phyloP scores from a whole-genome alignment of 2,888 invertebrate species.

The Andrena praecox region DNA sequence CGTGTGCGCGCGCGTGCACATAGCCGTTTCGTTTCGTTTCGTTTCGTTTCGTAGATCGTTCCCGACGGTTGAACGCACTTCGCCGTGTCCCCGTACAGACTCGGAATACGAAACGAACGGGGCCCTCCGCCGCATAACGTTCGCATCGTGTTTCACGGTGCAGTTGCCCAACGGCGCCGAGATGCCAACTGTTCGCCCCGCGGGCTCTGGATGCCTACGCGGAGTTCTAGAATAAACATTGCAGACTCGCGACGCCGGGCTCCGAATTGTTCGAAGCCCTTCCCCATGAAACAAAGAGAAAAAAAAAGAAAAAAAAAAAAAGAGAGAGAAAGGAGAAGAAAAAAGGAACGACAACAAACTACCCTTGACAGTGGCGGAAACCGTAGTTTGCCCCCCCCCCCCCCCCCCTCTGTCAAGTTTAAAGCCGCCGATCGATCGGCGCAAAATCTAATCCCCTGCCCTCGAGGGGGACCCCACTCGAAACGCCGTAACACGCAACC shows the following conservation, averaged over 20 bases:
- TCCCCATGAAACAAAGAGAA: background rate
- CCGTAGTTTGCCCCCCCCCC: conserved; percentile 44
- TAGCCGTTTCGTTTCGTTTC: background rate
- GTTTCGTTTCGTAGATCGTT: background rate
- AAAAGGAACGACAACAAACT: conserved; percentile 7
- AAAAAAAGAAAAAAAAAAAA: background rate
- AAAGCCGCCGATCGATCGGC: conserved; percentile 58
- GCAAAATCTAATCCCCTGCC: conserved; percentile 52
- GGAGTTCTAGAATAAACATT: conserved; percentile 37
- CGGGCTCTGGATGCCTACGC: background rate
- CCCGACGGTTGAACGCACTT: background rate
- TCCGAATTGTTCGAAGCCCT: background rate
- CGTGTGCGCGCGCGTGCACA: background rate
- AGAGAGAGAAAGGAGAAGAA: background rate
- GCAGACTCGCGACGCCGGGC: background rate
- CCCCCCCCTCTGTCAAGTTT: conserved; percentile 60
- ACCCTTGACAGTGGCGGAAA: conserved; percentile 63
- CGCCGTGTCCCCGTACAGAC: background rate
- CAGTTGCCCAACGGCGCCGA: conserved; percentile 28
- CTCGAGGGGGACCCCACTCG: conserved; percentile 7
- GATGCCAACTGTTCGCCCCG: conserved; percentile 8
- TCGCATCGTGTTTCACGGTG: conserved; percentile 33
- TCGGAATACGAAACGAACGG: conserved; percentile 23
- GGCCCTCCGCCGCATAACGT: conserved; percentile 8
- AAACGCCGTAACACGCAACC: conserved; percentile 15